These are phyloP conservation scores for Apodemus sylvaticus DNA, from an alignment of 2,113 vertebrate genomes.

Conservation along the genomic window DNA sequence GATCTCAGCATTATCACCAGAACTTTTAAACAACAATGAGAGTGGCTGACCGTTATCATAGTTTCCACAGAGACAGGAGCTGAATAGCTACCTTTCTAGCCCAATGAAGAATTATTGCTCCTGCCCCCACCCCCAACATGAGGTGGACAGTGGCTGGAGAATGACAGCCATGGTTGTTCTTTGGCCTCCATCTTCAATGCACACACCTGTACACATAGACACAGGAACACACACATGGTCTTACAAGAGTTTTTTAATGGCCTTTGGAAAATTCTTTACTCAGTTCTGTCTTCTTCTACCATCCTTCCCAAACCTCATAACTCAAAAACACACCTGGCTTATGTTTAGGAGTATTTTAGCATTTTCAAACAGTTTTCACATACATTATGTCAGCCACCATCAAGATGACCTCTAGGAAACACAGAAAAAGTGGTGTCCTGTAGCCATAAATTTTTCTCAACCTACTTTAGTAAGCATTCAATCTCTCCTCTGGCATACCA, in stretches of 20 bases:
- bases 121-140: background rate
- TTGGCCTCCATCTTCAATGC: background rate
- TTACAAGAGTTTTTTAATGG: background rate
- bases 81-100: background rate
- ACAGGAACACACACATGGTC: background rate
- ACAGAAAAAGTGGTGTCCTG: background rate
- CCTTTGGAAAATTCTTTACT: background rate
- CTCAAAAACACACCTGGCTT: background rate
- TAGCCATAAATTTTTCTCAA: background rate
- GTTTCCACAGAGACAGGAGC: background rate
- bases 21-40: background rate
- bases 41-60: background rate
- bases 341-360: background rate
- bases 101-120: background rate
- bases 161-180: background rate
- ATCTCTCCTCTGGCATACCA: too few species aligned
- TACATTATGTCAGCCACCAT: background rate
- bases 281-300: background rate
- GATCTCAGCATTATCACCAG: background rate
- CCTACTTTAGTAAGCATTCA: too few species aligned
- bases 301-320: background rate
- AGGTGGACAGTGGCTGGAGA: background rate
- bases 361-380: background rate
- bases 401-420: background rate
- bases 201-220: background rate